phyloP scores from a whole-genome alignment of 2,888 invertebrate genomes.

The Archips crataeganus region DNA sequence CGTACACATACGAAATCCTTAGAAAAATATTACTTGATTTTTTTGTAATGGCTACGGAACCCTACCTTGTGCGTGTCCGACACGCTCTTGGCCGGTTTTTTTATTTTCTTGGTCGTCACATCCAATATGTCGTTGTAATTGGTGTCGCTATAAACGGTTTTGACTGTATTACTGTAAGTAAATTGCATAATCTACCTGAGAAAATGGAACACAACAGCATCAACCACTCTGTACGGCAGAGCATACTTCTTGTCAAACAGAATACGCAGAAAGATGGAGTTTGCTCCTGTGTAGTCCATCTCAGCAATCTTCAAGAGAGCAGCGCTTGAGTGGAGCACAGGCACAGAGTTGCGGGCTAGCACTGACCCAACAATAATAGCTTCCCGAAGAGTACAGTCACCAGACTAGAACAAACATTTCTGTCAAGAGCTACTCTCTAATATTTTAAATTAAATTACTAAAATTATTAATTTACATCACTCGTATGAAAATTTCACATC shows the following conservation, averaged over 20 bases:
- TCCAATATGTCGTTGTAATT: too few species aligned
- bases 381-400: constrained; percentile 97
- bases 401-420: constrained; percentile 85
- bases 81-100: too few species aligned
- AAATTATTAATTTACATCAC: neutral
- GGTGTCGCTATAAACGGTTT: too few species aligned
- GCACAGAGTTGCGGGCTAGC: constrained; percentile 95
- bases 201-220: constrained; percentile 97
- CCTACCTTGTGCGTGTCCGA: too few species aligned
- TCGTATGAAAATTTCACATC: too few species aligned
- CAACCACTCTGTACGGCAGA: constrained; percentile 97
- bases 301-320: constrained; percentile 98
- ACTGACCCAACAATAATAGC: constrained; percentile 98
- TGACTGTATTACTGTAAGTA: too few species aligned
- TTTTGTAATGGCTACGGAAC: too few species aligned
- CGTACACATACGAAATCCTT: too few species aligned
- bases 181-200: constrained; percentile 87
- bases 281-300: constrained; percentile 98
- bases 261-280: constrained; percentile 96
- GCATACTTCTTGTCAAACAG: constrained; percentile 99
- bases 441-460: neutral
- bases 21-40: too few species aligned
- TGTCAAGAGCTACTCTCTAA: constrained; percentile 12
- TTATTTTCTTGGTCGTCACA: too few species aligned
- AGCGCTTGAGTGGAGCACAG: constrained; percentile 97